Conservation (phyloP, 2,113 vertebrate species). For the Cettia cetti region DNA sequence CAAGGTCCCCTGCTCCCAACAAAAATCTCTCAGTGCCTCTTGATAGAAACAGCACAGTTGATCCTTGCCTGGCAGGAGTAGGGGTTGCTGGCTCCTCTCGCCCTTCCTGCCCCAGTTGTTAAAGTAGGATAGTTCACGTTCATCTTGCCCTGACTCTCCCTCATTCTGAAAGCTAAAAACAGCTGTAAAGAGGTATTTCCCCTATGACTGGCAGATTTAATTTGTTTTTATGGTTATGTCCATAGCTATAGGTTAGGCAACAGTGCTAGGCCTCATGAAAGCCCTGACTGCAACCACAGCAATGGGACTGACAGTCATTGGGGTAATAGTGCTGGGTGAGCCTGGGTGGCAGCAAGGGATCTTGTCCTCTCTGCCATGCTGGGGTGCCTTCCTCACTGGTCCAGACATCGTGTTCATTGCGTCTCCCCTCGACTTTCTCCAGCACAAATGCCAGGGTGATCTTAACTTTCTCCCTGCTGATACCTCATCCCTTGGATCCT, state of each 20-base stretch:
- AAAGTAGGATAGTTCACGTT: neutral
- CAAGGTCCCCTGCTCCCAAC: neutral
- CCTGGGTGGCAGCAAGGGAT: neutral
- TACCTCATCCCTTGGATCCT: neutral
- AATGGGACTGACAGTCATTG: accelerated
- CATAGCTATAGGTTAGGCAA: neutral
- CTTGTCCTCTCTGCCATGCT: neutral
- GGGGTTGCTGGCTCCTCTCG: neutral
- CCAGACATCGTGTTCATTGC: neutral
- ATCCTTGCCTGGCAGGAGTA: neutral
- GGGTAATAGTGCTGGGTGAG: neutral
- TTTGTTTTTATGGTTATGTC: neutral
- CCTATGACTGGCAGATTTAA: neutral
- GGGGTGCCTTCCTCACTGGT: neutral
- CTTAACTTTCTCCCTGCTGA: neutral
- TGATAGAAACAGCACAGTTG: neutral
- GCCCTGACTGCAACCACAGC: neutral
- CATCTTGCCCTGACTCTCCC: neutral
- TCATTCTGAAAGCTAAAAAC: neutral
- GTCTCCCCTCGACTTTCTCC: neutral
- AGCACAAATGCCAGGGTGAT: neutral
- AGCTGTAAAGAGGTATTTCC: neutral
- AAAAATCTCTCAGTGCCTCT: neutral
- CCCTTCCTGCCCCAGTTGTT: neutral
- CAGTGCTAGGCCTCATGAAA: neutral